Evolutionary conservation across 23 tunicate genomes (phyloP).

Genomic region (Halocynthia roretzi): DNA sequence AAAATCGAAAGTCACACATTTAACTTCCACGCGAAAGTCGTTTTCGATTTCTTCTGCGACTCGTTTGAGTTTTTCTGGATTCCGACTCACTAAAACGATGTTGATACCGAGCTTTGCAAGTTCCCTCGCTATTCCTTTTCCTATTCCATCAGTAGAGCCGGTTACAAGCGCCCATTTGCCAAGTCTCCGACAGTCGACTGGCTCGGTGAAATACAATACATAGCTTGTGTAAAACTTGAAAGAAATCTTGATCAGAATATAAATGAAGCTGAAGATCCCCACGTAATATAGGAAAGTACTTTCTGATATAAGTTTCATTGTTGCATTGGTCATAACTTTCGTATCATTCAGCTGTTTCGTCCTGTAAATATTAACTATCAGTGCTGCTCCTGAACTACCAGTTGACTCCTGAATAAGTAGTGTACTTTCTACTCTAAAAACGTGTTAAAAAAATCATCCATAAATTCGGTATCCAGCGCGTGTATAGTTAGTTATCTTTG

Average conservation of each 20-base stretch:
- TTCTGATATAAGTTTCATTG: no score
- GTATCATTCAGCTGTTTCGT: no score
- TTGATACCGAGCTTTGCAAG: constrained; percentile 35
- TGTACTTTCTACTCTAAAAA: no score
- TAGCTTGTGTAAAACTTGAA: not conserved
- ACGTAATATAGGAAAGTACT: not conserved
- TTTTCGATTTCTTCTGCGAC: constrained; percentile 34
- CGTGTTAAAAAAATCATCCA: no score
- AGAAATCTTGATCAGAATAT: not conserved
- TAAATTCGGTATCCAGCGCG: no score
- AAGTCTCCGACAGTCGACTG: constrained; percentile 32
- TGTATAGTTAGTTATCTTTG: no score
- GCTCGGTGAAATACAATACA: constrained; percentile 27
- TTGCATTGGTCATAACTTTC: no score
- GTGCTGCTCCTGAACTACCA: no score
- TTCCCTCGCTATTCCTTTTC: constrained; percentile 35
- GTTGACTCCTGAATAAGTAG: no score
- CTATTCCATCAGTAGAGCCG: constrained; percentile 39
- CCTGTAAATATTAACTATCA: no score
- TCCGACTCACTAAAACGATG: constrained; percentile 29
- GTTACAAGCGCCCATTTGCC: constrained; percentile 65
- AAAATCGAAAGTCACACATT: constrained; percentile 21
- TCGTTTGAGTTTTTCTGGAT: constrained; percentile 17
- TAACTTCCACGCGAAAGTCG: constrained; percentile 33
- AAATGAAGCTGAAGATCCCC: not conserved